Evolutionary conservation across 2,888 invertebrate species (phyloP).

Genomic region (Noctua fimbriata): DNA sequence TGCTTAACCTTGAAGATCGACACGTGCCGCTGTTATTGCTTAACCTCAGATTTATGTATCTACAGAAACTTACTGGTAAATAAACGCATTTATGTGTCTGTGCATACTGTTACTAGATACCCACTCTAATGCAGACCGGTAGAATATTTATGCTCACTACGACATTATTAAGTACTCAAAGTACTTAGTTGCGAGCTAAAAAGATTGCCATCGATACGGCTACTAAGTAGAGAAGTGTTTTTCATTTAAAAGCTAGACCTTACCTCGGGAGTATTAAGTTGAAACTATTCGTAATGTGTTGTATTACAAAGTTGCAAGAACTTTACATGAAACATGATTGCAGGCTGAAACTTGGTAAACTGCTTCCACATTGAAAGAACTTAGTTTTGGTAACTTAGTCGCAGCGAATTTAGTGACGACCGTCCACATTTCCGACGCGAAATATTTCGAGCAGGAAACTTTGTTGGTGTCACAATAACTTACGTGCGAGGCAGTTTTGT

Average conservation of each 20-base stretch:
- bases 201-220: constrained; percentile 62
- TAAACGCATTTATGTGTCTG: not conserved
- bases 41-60: not conserved
- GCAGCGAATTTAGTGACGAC: constrained; percentile 67
- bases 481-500: constrained; percentile 43
- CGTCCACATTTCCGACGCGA: constrained; percentile 56
- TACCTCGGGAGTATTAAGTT: constrained; percentile 53
- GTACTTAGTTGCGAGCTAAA: constrained; percentile 61
- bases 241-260: constrained; percentile 50
- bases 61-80: not conserved
- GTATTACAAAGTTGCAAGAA: constrained; percentile 73
- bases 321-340: constrained; percentile 77
- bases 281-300: constrained; percentile 62
- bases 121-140: constrained; percentile 6
- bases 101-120: constrained; percentile 13
- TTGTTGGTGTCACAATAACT: constrained; percentile 55
- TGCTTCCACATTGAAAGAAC: constrained; percentile 75
- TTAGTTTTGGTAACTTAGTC: constrained; percentile 68
- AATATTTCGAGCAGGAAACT: constrained; percentile 53
- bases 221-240: constrained; percentile 62
- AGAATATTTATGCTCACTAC: constrained; percentile 49
- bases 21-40: not conserved
- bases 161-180: constrained; percentile 58
- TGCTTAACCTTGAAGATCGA: not conserved
- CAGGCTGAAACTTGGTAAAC: constrained; percentile 73